Percentiles rank a stretch among this genome's conserved stretches.
Evolutionary conservation across 2,797 vertebrate species (phyloP).

Genomic region (Urosaurus nigricauda): DNA sequence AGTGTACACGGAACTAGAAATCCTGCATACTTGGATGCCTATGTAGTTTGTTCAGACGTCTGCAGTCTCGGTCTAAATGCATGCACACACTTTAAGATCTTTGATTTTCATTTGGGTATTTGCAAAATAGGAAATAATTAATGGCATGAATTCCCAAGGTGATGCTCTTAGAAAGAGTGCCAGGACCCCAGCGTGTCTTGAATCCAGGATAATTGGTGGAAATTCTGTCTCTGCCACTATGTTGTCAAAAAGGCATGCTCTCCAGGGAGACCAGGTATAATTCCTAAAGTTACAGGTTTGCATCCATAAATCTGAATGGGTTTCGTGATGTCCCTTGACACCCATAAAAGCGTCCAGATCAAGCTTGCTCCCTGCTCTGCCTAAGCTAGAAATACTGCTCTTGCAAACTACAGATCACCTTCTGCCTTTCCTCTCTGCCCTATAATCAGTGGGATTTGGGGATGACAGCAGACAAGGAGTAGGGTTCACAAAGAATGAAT

Average conservation of each 20-base stretch:
- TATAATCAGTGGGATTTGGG: neutral
- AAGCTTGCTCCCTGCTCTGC: neutral
- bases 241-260: neutral
- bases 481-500: neutral
- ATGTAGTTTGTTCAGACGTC: neutral
- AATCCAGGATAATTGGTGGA: no score
- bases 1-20: neutral
- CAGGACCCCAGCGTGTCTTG: neutral
- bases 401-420: neutral
- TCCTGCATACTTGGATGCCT: no score
- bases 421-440: neutral
- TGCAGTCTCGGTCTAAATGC: neutral
- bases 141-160: no score
- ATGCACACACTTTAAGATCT: no score
- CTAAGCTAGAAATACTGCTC: no score
- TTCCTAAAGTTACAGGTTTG: neutral
- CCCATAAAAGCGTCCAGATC: neutral
- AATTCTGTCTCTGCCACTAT: neutral
- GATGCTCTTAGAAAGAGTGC: neutral
- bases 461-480: neutral
- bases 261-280: no score
- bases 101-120: no score
- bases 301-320: neutral
- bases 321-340: neutral
- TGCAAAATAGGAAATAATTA: no score